These are phyloP conservation scores for Thunnus maccoyii DNA, from an alignment of 2,113 vertebrate genomes.

Conservation along the genomic window DNA sequence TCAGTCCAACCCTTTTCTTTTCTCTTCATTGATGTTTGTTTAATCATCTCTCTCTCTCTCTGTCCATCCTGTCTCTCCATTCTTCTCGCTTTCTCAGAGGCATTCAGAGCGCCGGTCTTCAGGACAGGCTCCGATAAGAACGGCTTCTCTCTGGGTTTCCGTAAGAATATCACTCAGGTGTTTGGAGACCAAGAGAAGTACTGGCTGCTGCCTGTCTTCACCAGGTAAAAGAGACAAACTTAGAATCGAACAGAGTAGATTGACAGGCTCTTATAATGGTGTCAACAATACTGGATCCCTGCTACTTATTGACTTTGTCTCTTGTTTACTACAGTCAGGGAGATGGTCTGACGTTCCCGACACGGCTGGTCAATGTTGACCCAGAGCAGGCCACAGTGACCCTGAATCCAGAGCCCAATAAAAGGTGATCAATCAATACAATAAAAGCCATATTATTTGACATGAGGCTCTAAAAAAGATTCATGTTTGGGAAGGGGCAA, in stretches of 20 bases:
- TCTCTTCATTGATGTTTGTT: neutral
- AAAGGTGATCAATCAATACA: constrained; percentile 83
- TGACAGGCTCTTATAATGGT: too few species aligned
- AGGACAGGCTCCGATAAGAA: constrained; percentile 95
- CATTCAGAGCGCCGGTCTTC: constrained; percentile 95
- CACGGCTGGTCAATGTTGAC: constrained; percentile 91
- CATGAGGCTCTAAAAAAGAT: neutral
- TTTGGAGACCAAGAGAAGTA: constrained; percentile 97
- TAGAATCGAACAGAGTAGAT: neutral
- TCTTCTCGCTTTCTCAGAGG: constrained; percentile 84
- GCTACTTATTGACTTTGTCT: neutral
- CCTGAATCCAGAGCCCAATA: constrained; percentile 86
- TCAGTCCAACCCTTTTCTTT: neutral
- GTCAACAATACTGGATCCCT: neutral
- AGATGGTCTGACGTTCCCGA: constrained; percentile 94
- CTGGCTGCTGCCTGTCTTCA: constrained; percentile 93
- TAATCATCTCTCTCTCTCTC: neutral
- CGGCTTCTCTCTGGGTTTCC: constrained; percentile 94
- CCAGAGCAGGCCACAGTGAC: constrained; percentile 88
- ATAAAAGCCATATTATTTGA: neutral
- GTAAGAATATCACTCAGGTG: constrained; percentile 93
- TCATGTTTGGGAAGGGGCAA: neutral
- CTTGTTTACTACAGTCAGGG: constrained; percentile 87
- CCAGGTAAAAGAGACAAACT: constrained; percentile 86
- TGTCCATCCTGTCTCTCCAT: constrained; percentile 29